Percentiles rank a stretch among this genome's conserved stretches.
Conservation (phyloP, 2,888 invertebrate species). For the Drosophila nr. perissopoda region DNA sequence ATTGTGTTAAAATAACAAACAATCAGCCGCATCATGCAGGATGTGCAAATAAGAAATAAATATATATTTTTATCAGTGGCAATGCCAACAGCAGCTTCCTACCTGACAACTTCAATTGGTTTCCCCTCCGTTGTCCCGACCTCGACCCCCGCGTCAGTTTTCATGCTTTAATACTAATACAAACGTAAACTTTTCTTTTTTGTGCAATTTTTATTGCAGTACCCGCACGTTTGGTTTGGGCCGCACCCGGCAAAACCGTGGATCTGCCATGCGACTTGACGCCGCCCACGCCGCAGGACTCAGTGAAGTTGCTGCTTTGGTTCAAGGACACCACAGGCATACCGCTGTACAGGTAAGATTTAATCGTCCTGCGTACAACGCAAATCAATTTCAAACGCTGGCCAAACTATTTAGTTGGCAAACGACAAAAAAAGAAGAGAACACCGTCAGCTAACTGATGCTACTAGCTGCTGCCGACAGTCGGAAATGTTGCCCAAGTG, state of each 20-base stretch:
- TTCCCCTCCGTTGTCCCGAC: background rate
- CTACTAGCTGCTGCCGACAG: constrained; percentile 35
- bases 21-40: constrained; percentile 80
- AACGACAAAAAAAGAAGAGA: background rate
- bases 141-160: constrained; percentile 9
- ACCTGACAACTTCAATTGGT: constrained; percentile 65
- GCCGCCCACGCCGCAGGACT: constrained; percentile 89
- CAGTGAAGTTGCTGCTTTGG: constrained; percentile 94
- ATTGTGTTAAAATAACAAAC: constrained; percentile 80
- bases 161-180: constrained; percentile 51
- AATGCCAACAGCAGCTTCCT: constrained; percentile 44
- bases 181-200: constrained; percentile 23
- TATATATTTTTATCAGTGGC: constrained; percentile 72
- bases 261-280: constrained; percentile 94
- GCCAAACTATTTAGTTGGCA: constrained; percentile 52
- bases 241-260: constrained; percentile 90
- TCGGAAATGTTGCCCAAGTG: constrained; percentile 56
- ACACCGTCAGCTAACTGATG: constrained; percentile 6
- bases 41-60: constrained; percentile 80
- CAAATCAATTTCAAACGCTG: constrained; percentile 52
- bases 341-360: constrained; percentile 93
- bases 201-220: constrained; percentile 86
- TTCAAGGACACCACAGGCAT: constrained; percentile 94
- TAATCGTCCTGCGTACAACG: constrained; percentile 59
- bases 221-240: constrained; percentile 90